These are phyloP conservation scores for Euura saliciscinereae DNA, from an alignment of 1,140 invertebrate species.

Conservation along the genomic window DNA sequence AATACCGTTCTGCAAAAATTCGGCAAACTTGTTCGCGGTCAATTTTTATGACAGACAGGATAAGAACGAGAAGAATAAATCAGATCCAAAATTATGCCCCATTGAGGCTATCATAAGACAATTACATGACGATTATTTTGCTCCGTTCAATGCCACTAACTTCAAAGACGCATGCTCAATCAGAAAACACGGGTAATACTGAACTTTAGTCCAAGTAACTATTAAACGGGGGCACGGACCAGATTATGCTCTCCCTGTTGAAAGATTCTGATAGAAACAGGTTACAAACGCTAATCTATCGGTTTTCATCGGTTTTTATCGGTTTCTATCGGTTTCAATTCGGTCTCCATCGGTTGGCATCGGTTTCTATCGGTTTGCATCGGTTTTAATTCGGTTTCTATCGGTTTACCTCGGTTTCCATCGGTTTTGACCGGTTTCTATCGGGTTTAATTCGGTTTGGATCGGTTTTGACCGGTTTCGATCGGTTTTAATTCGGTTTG, in stretches of 20 bases:
- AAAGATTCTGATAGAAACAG: not conserved
- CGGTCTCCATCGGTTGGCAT: too few relatives aligned
- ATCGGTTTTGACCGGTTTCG: too few relatives aligned
- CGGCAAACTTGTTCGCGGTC: conserved; percentile 55
- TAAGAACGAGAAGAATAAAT: conserved; percentile 48
- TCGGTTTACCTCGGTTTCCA: too few relatives aligned
- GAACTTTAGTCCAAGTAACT: not conserved
- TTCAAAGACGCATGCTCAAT: conserved; percentile 80
- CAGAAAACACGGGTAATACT: conserved; percentile 35
- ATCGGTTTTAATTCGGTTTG: too few relatives aligned
- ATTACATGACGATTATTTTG: conserved; percentile 85
- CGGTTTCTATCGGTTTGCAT: too few relatives aligned
- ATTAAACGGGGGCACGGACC: not conserved
- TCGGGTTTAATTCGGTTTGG: too few relatives aligned
- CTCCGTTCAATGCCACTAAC: conserved; percentile 79
- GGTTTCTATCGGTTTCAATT: too few relatives aligned
- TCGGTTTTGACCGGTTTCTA: too few relatives aligned
- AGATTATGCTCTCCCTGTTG: not conserved
- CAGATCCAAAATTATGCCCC: conserved; percentile 71
- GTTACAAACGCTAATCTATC: not conserved
- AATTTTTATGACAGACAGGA: conserved; percentile 50
- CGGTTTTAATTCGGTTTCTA: too few relatives aligned
- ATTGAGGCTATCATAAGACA: conserved; percentile 85
- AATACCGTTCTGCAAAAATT: conserved; percentile 77
- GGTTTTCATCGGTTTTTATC: too few relatives aligned